A percentile compares a stretch with the other conserved stretches of the same genome.
phyloP scores from a whole-genome alignment of 2,113 vertebrate species.

The Holacanthus passer region DNA sequence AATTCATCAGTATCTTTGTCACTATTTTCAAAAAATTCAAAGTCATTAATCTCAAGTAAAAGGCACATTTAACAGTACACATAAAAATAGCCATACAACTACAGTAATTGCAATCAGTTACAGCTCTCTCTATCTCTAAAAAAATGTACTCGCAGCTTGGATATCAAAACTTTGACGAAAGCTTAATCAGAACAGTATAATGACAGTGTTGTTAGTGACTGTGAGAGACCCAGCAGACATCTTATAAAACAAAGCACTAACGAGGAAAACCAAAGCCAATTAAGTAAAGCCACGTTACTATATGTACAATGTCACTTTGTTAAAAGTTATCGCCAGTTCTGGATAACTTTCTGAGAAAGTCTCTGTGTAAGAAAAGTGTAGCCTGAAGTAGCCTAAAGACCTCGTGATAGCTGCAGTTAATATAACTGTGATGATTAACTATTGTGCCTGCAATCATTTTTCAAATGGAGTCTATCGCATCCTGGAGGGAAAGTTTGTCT shows the following conservation, averaged over 20 bases:
- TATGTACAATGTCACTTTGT: background rate
- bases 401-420: background rate
- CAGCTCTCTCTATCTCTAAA: background rate
- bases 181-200: background rate
- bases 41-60: too few species aligned
- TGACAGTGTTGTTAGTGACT: background rate
- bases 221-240: background rate
- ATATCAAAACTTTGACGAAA: background rate
- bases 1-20: too few species aligned
- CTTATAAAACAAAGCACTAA: background rate
- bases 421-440: constrained; percentile 27
- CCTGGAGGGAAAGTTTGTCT: background rate
- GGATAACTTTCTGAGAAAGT: background rate
- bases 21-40: too few species aligned
- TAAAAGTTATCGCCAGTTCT: background rate
- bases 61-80: too few species aligned
- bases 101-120: background rate
- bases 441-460: background rate
- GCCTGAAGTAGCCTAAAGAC: background rate
- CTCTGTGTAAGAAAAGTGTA: background rate
- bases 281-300: background rate
- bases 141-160: background rate
- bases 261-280: constrained; percentile 12
- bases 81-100: background rate
- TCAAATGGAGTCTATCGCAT: background rate